Base-by-base conservation (phyloP, 2,797 vertebrate genomes). In the Gymnodraco acuticeps region DNA sequence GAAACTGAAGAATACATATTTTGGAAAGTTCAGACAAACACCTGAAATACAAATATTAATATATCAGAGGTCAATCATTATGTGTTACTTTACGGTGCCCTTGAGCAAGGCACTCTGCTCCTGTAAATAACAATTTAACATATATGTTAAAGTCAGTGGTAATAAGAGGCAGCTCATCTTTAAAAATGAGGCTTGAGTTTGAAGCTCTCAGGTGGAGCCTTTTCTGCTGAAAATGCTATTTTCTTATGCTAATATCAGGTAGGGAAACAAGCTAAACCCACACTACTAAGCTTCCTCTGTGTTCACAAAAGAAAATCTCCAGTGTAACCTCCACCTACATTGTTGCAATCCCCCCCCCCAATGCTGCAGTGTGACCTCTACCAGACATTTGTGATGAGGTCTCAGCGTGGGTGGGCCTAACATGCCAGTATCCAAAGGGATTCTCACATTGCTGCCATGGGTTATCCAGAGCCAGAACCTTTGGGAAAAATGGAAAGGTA, bases 391-490 rank as follows among this genome's bases (percentile, higher is more conserved):
- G 11, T 58, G 88, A 81, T 77, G 83, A 82, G 85, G 83, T 81
- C 76, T 71, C 62, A 12, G 81, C 59, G 86, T 89, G 77, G 88
- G 86, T 61, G 83, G 66, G 73, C 78, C 38, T 73, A 70, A 47
- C 69, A 64, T 38, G 17, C 41, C 68, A 6, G 23, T 16, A 64
- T 81, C 64, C n/a, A 1, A 27, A 77, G 69, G 80, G 87, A 89
- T 88, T 88, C 82, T 84, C 83, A 85, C 75, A 53, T 70, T 42
- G 66, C 86, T 52, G 75, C 65, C 56, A 33, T 45, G 51, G 81
- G 74, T 88, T 78, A 89, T 83, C 81, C 82, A 17, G 27, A 59
- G 81, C 82, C 78, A 71, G 77, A 84, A 80, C 85, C 81, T 19
- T 17, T 53, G 64, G 17, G 51, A 20, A 48, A 46, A 52, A 66